Evolutionary conservation across 2,888 invertebrate species (phyloP).

Genomic region (Oligia strigilis): DNA sequence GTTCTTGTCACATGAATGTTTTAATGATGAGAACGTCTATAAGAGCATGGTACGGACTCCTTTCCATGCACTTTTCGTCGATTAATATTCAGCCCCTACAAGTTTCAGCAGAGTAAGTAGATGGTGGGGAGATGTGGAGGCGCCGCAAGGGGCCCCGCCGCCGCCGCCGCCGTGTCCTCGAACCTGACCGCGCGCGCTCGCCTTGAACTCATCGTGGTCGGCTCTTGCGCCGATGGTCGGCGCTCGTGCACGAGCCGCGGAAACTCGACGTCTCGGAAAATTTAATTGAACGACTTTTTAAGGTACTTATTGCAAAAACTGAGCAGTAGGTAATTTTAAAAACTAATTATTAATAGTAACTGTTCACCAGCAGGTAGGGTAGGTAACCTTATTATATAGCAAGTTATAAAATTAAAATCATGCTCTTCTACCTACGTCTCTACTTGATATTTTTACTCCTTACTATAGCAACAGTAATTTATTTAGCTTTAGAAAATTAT

Average conservation of each 20-base stretch:
- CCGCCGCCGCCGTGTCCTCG: slow-evolving; percentile 84
- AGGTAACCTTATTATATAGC: not conserved
- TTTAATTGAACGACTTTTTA: slow-evolving; percentile 28
- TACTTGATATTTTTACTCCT: not conserved
- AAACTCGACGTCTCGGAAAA: slow-evolving; percentile 80
- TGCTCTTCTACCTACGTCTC: not conserved
- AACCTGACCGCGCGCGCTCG: slow-evolving; percentile 90
- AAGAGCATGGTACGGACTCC: not conserved
- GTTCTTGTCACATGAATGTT: not conserved
- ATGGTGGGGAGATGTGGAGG: slow-evolving; percentile 77
- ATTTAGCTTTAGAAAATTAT: slow-evolving; percentile 39
- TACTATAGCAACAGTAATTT: not conserved
- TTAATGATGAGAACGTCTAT: not conserved
- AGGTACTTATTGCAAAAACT: not conserved
- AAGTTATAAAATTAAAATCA: not conserved
- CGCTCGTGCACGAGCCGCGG: slow-evolving; percentile 76
- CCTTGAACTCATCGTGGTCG: slow-evolving; percentile 88
- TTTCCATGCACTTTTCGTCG: slow-evolving; percentile 17
- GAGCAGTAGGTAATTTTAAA: not conserved
- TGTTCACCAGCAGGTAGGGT: not conserved
- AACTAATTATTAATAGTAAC: not conserved
- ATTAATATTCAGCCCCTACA: slow-evolving; percentile 38
- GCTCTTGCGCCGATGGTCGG: slow-evolving; percentile 81
- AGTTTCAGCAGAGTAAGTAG: slow-evolving; percentile 64
- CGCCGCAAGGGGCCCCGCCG: slow-evolving; percentile 82